Percentiles rank a stretch among this genome's conserved stretches.
Conservation (phyloP, 2,888 invertebrate species). For the Meghimatium bilineatum region DNA sequence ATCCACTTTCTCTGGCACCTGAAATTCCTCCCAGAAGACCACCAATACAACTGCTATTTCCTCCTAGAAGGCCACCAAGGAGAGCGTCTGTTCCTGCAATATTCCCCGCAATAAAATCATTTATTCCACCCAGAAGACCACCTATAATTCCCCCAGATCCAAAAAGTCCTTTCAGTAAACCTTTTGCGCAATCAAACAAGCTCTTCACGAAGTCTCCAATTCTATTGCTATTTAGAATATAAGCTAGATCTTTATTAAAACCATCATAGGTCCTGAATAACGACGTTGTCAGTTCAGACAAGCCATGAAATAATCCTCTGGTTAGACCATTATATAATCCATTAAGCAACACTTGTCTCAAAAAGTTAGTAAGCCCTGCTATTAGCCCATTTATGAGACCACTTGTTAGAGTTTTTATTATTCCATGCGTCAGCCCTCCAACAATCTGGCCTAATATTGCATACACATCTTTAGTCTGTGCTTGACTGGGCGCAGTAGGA, state of each 20-base stretch:
- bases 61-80: neutral
- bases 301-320: neutral
- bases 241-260: neutral
- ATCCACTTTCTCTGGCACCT: neutral
- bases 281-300: neutral
- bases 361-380: neutral
- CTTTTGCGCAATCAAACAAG: neutral
- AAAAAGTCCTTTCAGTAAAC: neutral
- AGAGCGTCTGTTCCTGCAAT: neutral
- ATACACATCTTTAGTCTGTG: neutral
- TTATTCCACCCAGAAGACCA: neutral
- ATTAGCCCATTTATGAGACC: neutral
- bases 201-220: neutral
- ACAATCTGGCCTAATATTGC: neutral
- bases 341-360: neutral
- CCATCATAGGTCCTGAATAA: too few relatives aligned
- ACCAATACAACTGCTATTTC: neutral
- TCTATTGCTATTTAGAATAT: neutral
- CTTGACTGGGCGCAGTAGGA: neutral
- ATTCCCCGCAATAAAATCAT: too few relatives aligned
- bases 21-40: neutral
- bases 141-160: too few relatives aligned
- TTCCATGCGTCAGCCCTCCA: neutral
- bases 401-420: neutral
- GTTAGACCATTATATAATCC: conserved; percentile 8